A percentile compares a stretch with the other conserved stretches of the same genome.
phyloP scores from a whole-genome alignment of 2,797 vertebrate genomes.

The Etheostoma nigrum region DNA sequence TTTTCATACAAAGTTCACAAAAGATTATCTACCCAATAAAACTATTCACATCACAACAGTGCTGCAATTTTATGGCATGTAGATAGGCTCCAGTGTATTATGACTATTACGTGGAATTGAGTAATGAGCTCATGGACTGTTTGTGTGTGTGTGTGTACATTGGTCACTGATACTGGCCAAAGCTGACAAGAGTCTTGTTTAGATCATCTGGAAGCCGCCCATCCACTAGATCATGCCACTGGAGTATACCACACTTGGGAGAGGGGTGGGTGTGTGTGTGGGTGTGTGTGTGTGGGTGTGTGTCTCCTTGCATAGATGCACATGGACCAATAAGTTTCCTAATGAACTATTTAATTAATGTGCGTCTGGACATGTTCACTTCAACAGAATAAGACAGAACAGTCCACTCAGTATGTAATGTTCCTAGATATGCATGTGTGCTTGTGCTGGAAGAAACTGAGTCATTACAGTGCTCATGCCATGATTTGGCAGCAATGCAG shows the following conservation, averaged over 20 bases:
- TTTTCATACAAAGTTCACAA: slow-evolving; percentile 41
- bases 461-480: slow-evolving; percentile 60
- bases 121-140: slow-evolving; percentile 52
- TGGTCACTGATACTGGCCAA: slow-evolving; percentile 45
- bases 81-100: slow-evolving; percentile 29
- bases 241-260: slow-evolving; percentile 42
- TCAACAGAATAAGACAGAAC: slow-evolving; percentile 35
- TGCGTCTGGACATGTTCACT: slow-evolving; percentile 18
- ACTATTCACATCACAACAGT: slow-evolving; percentile 38
- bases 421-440: slow-evolving; percentile 50
- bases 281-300: slow-evolving; percentile 9
- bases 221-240: slow-evolving; percentile 49
- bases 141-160: slow-evolving; percentile 29
- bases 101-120: slow-evolving; percentile 43
- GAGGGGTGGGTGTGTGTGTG: background rate
- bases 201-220: slow-evolving; percentile 61
- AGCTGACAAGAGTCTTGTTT: slow-evolving; percentile 54
- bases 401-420: slow-evolving; percentile 31
- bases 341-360: slow-evolving; percentile 38
- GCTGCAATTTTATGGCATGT: slow-evolving; percentile 37
- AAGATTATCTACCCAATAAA: slow-evolving; percentile 48
- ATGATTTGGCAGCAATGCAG: slow-evolving; percentile 51
- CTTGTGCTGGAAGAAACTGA: slow-evolving; percentile 62
- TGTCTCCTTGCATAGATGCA: slow-evolving; percentile 24
- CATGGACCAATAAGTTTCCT: slow-evolving; percentile 24